Conservation (phyloP, 2,888 invertebrate species). For the Adineta ricciae region DNA sequence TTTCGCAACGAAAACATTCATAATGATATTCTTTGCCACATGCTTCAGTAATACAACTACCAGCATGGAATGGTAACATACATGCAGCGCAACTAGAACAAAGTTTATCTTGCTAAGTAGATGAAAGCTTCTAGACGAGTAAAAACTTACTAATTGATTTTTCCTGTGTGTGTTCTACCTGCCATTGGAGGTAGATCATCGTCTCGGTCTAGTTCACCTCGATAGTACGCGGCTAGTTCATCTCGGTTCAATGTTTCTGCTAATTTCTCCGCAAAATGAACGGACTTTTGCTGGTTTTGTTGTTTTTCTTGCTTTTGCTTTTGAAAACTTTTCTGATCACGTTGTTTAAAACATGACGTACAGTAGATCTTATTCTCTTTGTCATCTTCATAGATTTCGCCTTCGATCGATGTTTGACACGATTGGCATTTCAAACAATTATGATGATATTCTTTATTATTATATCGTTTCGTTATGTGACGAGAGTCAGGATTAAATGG, state of each 20-base stretch:
- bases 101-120: neutral
- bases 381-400: constrained; percentile 6
- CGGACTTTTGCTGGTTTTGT: neutral
- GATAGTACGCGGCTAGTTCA: neutral
- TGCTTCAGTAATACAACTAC: neutral
- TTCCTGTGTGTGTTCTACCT: neutral
- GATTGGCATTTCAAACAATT: constrained; percentile 1
- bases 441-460: constrained; percentile 19
- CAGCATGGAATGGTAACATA: neutral
- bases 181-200: neutral
- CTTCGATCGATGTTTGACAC: neutral
- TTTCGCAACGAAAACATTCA: constrained; percentile 7
- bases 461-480: neutral
- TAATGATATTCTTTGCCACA: constrained; percentile 13
- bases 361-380: neutral
- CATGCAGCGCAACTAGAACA: neutral
- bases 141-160: no score
- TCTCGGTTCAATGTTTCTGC: constrained; percentile 4
- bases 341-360: neutral
- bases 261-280: constrained; percentile 17
- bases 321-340: neutral
- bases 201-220: neutral
- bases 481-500: neutral
- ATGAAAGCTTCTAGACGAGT: neutral
- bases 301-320: neutral